Percentiles rank a stretch among this genome's conserved stretches.
phyloP scores from a whole-genome alignment of 2,113 vertebrate species.

The Muntiacus muntjak region DNA sequence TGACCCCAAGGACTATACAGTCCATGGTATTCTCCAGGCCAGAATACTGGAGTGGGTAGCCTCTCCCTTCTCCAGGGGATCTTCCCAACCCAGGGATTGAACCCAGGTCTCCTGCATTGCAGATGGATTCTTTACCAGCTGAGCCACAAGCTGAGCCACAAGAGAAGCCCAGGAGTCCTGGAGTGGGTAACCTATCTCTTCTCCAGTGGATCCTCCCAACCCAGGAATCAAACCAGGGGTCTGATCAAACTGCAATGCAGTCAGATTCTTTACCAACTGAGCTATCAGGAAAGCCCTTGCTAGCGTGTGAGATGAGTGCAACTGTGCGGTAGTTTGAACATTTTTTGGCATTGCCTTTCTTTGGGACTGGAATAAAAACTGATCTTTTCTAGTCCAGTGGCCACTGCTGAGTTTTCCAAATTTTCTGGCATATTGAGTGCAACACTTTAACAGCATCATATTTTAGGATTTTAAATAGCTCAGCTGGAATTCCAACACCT shows the following conservation, averaged over 20 bases:
- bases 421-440: not conserved
- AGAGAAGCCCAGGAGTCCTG: not conserved
- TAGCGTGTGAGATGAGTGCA: not conserved
- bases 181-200: not conserved
- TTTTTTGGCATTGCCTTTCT: not conserved
- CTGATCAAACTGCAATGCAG: not conserved
- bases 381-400: not conserved
- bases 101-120: not conserved
- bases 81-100: not conserved
- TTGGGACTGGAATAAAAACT: not conserved
- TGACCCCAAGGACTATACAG: not conserved
- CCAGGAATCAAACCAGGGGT: not conserved
- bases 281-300: not conserved
- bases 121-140: not conserved
- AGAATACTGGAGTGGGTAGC: not conserved
- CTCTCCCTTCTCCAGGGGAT: not conserved
- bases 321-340: not conserved
- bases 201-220: not conserved
- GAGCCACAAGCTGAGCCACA: not conserved
- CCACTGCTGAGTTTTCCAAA: not conserved
- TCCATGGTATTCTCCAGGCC: not conserved
- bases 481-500: not conserved
- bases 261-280: not conserved
- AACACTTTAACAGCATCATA: not conserved
- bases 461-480: not conserved